Percentiles rank a stretch among this genome's conserved stretches.
phyloP scores from a whole-genome alignment of 2,888 invertebrate species.

The Fissipunctia ypsillon region DNA sequence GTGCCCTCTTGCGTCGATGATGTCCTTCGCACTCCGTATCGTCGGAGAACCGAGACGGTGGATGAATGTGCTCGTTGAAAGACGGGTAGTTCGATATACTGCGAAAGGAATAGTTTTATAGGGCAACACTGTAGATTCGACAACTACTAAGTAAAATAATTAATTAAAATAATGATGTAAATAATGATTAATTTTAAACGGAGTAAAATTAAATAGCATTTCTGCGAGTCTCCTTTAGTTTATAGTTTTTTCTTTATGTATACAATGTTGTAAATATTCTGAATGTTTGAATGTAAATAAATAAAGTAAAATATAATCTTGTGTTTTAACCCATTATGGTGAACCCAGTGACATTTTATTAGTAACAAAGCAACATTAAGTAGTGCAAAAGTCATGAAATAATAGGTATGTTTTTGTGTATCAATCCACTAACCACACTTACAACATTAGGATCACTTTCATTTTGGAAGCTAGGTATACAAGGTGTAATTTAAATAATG shows the following conservation, averaged over 20 bases:
- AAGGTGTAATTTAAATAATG: no score
- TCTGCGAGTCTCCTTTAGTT: neutral
- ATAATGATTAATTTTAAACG: neutral
- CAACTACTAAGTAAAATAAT: constrained; percentile 2
- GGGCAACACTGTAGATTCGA: constrained; percentile 6
- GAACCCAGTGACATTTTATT: neutral
- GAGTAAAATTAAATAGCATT: neutral
- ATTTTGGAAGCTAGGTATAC: no score
- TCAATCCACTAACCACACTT: neutral
- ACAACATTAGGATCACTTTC: neutral
- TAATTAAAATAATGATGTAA: no score
- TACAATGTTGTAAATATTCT: neutral
- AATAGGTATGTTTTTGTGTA: neutral
- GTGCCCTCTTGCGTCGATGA: constrained; percentile 84
- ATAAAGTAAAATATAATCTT: neutral
- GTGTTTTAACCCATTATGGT: constrained; percentile 1
- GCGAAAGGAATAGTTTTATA: constrained; percentile 54
- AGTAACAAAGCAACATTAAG: neutral
- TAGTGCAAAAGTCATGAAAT: neutral
- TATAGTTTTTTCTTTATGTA: neutral
- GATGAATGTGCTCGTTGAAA: constrained; percentile 96
- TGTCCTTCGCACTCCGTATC: constrained; percentile 91
- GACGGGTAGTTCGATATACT: constrained; percentile 95
- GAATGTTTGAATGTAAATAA: neutral
- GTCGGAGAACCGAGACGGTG: constrained; percentile 96